Percentiles rank a stretch among this genome's conserved stretches.
Evolutionary conservation across 1,140 invertebrate genomes (phyloP).

Genomic region (Hycleus phaleratus): DNA sequence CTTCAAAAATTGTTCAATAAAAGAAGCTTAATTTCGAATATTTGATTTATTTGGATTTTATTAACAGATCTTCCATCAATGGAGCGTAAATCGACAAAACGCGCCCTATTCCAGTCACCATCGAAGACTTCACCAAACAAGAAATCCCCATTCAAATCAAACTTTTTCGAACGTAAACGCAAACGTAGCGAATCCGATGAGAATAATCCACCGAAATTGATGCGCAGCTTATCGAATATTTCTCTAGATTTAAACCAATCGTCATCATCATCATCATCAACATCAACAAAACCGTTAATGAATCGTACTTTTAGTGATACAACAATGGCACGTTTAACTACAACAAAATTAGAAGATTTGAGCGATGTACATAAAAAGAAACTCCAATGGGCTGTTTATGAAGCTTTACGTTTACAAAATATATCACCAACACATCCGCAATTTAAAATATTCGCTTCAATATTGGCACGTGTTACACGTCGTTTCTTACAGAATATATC

Average conservation of each 20-base stretch:
- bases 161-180: constrained; percentile 31
- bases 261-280: constrained; percentile 4
- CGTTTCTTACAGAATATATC: constrained; percentile 42
- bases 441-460: constrained; percentile 55
- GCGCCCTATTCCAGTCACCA: constrained; percentile 52
- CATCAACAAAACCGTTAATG: constrained; percentile 1
- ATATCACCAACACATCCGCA: constrained; percentile 53
- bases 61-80: not conserved
- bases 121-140: constrained; percentile 38
- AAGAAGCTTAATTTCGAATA: not conserved
- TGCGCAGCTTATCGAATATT: constrained; percentile 45
- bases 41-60: no score
- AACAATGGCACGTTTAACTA: constrained; percentile 14
- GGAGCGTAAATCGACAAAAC: constrained; percentile 45
- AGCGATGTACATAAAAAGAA: constrained; percentile 61
- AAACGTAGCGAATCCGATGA: constrained; percentile 49
- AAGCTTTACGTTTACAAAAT: constrained; percentile 54
- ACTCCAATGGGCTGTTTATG: constrained; percentile 60
- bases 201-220: constrained; percentile 38
- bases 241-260: constrained; percentile 5
- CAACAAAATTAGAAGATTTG: constrained; percentile 41
- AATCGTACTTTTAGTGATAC: constrained; percentile 27
- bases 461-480: constrained; percentile 47
- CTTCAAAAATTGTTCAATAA: constrained; percentile 21
- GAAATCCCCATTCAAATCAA: constrained; percentile 16